These are phyloP conservation scores for Rhinogobius similis DNA, from an alignment of 2,113 vertebrate genomes.

Conservation along the genomic window DNA sequence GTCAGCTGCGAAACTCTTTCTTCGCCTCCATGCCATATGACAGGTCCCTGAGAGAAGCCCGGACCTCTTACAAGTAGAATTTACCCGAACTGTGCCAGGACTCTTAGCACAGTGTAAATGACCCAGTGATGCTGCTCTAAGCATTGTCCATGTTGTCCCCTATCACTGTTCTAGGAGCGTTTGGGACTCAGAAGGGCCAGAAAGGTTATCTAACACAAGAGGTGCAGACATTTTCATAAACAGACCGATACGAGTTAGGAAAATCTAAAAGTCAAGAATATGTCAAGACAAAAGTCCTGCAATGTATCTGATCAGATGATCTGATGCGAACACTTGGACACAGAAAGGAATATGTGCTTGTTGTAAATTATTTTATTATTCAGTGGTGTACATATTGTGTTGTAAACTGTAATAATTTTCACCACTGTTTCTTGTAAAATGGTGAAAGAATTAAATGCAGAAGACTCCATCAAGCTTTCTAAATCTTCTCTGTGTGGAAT, in stretches of 20 bases:
- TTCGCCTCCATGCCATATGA: conserved; percentile 97
- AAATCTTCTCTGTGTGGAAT: conserved; percentile 32
- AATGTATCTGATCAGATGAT: neutral
- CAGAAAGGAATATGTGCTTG: conserved; percentile 15
- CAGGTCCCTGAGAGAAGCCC: conserved; percentile 91
- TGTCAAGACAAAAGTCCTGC: neutral
- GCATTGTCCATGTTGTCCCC: neutral
- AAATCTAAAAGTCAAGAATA: neutral
- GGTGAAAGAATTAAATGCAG: conserved; percentile 35
- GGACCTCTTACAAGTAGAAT: conserved; percentile 88
- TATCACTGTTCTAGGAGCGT: conserved; percentile 4
- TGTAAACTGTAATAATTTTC: conserved; percentile 37
- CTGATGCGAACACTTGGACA: neutral
- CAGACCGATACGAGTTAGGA: neutral
- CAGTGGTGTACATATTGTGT: conserved; percentile 53
- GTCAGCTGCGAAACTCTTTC: conserved; percentile 95
- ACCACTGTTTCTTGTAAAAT: conserved; percentile 33
- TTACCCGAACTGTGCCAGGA: neutral
- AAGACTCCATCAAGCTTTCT: conserved; percentile 46
- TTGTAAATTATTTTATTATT: conserved; percentile 54
- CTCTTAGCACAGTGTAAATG: neutral
- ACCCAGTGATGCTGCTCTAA: neutral
- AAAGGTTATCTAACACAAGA: neutral
- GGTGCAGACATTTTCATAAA: neutral
- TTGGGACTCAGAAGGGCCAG: neutral